A percentile compares a stretch with the other conserved stretches of the same genome.
Conservation (phyloP, 2,888 invertebrate species). For the Drosophila nigricruria region DNA sequence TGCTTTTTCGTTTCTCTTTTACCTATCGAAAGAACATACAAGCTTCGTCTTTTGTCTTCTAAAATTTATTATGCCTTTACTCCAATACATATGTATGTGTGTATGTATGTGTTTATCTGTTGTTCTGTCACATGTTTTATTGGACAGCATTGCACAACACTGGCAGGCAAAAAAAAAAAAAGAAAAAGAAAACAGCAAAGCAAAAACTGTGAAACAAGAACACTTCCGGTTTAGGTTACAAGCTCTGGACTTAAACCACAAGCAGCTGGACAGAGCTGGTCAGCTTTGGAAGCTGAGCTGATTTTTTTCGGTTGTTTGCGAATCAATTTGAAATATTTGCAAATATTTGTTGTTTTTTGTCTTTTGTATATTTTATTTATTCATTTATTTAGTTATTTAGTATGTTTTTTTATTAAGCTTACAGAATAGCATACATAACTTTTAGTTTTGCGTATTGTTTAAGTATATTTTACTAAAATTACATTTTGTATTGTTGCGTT, state of each 20-base stretch:
- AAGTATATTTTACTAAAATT: constrained; percentile 76
- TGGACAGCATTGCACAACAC: constrained; percentile 26
- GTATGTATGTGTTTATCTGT: constrained; percentile 10
- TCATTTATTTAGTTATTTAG: constrained; percentile 66
- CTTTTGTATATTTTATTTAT: constrained; percentile 42
- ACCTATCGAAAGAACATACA: constrained; percentile 1
- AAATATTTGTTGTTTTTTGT: constrained; percentile 9
- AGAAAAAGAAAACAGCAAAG: background rate
- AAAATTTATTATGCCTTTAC: background rate
- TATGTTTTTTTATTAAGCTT: constrained; percentile 64
- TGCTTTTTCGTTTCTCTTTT: too few relatives aligned
- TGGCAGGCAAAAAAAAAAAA: constrained; percentile 9
- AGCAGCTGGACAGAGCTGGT: constrained; percentile 5
- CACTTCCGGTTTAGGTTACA: constrained; percentile 37
- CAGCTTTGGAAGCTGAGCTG: background rate
- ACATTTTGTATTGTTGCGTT: constrained; percentile 59
- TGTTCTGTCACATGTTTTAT: constrained; percentile 25
- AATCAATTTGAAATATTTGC: constrained; percentile 30
- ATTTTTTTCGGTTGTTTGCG: background rate
- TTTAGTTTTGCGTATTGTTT: constrained; percentile 62
- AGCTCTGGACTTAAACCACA: constrained; percentile 24
- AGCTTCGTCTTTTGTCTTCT: background rate
- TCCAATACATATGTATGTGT: background rate
- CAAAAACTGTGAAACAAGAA: constrained; percentile 8
- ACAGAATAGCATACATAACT: constrained; percentile 77